Conservation (phyloP, 37 sponge, comb jelly and placozoan genomes). For the Aplysina aerophoba region DNA sequence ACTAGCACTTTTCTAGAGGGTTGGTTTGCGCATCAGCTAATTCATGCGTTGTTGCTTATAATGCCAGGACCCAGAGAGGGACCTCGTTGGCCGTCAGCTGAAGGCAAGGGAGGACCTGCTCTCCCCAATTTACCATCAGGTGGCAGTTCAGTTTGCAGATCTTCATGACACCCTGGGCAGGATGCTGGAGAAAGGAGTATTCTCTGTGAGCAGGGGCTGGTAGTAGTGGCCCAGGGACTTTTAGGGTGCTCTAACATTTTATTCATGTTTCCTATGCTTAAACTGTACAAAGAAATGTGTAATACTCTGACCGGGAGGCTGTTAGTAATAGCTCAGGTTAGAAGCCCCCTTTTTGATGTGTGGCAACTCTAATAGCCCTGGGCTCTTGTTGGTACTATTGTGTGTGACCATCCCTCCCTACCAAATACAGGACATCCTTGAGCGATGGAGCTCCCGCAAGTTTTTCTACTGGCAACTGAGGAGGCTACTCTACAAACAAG, state of each 20-base stretch:
- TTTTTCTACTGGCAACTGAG: conserved; percentile 95
- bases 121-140: conserved; percentile 86
- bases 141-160: conserved; percentile 96
- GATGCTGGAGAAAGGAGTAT: conserved; percentile 95
- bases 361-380: background rate
- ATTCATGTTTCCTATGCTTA: no score
- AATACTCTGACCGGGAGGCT: no score
- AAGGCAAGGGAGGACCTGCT: conserved; percentile 80
- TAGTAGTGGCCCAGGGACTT: no score
- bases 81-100: conserved; percentile 58
- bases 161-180: conserved; percentile 97
- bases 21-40: no score
- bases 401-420: background rate
- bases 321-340: no score
- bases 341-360: background rate
- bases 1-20: no score
- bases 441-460: conserved; percentile 82
- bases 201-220: conserved; percentile 62
- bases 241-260: no score
- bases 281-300: no score
- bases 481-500: conserved; percentile 68
- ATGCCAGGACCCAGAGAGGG: conserved; percentile 61
- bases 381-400: background rate
- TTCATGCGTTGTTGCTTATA: no score
- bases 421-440: conserved; percentile 91